Base-by-base conservation (phyloP, 2,888 invertebrate species). In the Doris montereyensis region DNA sequence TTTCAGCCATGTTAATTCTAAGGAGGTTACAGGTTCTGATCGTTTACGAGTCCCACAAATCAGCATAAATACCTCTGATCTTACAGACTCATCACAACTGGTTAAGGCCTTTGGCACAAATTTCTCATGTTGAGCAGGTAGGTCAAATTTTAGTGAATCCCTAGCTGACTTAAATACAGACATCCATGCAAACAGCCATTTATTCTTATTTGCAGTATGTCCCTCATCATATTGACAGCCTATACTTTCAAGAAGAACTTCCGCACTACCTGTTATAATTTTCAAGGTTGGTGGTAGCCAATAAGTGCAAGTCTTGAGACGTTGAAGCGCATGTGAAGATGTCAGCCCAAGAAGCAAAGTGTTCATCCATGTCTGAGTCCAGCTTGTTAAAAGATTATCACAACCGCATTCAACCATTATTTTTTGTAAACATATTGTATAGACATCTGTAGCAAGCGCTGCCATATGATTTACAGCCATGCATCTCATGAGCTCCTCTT, bases 381-480 rank as follows among this genome's bases (percentile, higher is more conserved):
- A 62, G 21, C 5, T 34, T 41, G 4, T 13, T 21, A 52, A 52
- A 57, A 30, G 2, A 41, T 41, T 41, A 10, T 41, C 52, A 10
- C 8, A 41, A 41, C 8, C 52, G 5, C 8, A 5, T 17, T 41
- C 8, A 41, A 41, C 52, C 86, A 77, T 81, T 30, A 86, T 73
- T 34, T 85, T 81, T 17, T 77, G 79, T 5, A 89, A 76, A 74
- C 86, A 85, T 2, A 86, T 83, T 73, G 84, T 86, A 84, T 94
- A 95, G 89, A 94, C 92, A 85, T 94, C 94, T 70, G 93, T 93
- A 28, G 94, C 94, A 41, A 93, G 92, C 26, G 94, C 93, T 2
- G 94, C 93, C 41, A 95, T 89, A 80, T 94, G 93, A 76, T 89
- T 90, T 32, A 88, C 87, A 3, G 85, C 82, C 81, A 91, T 85